Conservation (phyloP, 2,113 vertebrate genomes). For the Eupsittula cactorum region DNA sequence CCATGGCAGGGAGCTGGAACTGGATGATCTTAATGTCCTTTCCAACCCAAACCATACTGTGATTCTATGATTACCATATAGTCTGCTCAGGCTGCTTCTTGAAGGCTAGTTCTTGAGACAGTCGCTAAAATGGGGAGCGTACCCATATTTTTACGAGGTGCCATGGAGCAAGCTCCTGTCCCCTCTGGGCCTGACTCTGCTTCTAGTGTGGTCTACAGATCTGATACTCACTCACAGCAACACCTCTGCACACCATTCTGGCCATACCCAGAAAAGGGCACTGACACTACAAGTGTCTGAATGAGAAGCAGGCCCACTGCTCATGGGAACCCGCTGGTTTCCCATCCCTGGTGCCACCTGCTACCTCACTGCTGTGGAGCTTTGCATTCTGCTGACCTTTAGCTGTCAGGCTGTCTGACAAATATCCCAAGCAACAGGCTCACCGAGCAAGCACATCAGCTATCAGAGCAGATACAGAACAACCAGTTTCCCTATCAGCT, state of each 20-base stretch:
- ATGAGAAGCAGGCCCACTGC: not conserved
- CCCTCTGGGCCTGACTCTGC: not conserved
- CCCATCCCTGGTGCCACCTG: not conserved
- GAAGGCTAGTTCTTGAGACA: no score
- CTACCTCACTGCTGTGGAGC: not conserved
- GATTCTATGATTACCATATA: not conserved
- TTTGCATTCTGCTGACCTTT: not conserved
- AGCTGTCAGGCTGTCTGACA: not conserved
- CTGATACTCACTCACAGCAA: not conserved
- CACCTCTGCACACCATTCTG: fast-evolving
- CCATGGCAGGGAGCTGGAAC: not conserved
- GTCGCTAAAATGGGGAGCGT: not conserved
- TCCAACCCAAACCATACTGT: not conserved
- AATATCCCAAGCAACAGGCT: constrained; percentile 9
- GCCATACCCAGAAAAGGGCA: not conserved
- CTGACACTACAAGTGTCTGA: fast-evolving
- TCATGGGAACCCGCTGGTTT: not conserved
- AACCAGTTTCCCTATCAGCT: not conserved
- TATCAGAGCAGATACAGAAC: not conserved
- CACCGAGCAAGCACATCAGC: constrained; percentile 11
- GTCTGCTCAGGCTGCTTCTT: not conserved
- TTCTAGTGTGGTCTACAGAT: no score
- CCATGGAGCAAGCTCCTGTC: not conserved
- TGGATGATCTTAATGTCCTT: not conserved
- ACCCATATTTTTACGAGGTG: fast-evolving